Percentiles rank a stretch among this genome's conserved stretches.
Conservation (phyloP, 2,888 invertebrate genomes). For the Epistrophella euchroma region DNA sequence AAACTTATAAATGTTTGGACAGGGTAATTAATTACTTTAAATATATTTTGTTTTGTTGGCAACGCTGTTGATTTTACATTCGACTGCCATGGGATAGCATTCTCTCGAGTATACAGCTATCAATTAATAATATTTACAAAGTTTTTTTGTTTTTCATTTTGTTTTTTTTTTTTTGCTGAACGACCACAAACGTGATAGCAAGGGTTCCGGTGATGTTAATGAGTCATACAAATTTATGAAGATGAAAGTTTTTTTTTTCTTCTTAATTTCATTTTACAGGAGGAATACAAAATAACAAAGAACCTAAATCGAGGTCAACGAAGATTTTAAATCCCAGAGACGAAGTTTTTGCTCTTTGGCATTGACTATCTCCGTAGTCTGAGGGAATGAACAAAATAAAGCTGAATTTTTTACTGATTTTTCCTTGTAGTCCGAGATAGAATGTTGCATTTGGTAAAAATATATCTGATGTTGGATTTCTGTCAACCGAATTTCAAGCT, state of each 20-base stretch:
- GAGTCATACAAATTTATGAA: conserved; percentile 55
- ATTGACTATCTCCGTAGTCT: background rate
- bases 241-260: conserved; percentile 52
- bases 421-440: background rate
- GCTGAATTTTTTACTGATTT: background rate
- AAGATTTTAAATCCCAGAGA: conserved; percentile 55
- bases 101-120: conserved; percentile 40
- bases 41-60: conserved; percentile 42
- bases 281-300: conserved; percentile 19
- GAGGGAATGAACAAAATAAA: background rate
- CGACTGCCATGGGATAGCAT: conserved; percentile 20
- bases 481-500: no score
- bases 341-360: conserved; percentile 51
- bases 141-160: conserved; percentile 8
- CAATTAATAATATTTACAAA: conserved; percentile 48
- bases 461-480: no score
- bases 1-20: conserved; percentile 6
- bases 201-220: conserved; percentile 57
- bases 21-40: conserved; percentile 64
- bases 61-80: conserved; percentile 56
- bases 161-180: conserved; percentile 19
- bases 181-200: conserved; percentile 10
- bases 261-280: conserved; percentile 4
- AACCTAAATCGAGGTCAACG: conserved; percentile 68
- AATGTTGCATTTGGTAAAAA: background rate